Percentiles rank a stretch among this genome's conserved stretches.
Evolutionary conservation across 2,888 invertebrate genomes (phyloP).

Genomic region (Plebejus argus): DNA sequence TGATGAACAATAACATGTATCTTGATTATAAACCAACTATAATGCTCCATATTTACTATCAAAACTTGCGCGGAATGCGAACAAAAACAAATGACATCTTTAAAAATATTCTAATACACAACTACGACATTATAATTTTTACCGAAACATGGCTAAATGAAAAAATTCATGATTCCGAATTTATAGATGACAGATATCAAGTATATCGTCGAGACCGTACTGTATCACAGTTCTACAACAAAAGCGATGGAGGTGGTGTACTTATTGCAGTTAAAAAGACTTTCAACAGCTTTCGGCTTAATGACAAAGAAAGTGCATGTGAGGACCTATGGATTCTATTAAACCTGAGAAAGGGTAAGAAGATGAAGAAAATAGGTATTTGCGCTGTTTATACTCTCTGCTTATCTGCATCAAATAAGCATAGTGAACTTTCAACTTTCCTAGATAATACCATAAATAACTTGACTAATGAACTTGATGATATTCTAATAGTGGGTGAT

Average conservation of each 20-base stretch:
- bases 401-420: not conserved
- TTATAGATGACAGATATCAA: constrained; percentile 30
- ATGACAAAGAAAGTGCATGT: not conserved
- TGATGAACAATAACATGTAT: not conserved
- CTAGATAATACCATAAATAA: not conserved
- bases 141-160: constrained; percentile 35
- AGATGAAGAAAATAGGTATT: not conserved
- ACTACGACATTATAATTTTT: constrained; percentile 32
- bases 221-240: not conserved
- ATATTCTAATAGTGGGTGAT: constrained; percentile 11
- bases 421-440: not conserved
- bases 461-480: not conserved
- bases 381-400: constrained; percentile 5
- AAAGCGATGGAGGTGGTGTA: constrained; percentile 28
- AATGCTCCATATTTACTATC: constrained; percentile 33
- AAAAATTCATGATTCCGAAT: constrained; percentile 26
- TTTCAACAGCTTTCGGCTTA: not conserved
- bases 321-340: constrained; percentile 17
- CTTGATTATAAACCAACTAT: not conserved
- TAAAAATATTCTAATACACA: constrained; percentile 9
- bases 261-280: constrained; percentile 13
- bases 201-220: constrained; percentile 30
- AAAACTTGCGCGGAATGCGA: constrained; percentile 36
- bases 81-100: constrained; percentile 35
- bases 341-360: not conserved